A percentile compares a stretch with the other conserved stretches of the same genome.
phyloP scores from a whole-genome alignment of 2,797 vertebrate genomes.

The Spondyliosoma cantharus region DNA sequence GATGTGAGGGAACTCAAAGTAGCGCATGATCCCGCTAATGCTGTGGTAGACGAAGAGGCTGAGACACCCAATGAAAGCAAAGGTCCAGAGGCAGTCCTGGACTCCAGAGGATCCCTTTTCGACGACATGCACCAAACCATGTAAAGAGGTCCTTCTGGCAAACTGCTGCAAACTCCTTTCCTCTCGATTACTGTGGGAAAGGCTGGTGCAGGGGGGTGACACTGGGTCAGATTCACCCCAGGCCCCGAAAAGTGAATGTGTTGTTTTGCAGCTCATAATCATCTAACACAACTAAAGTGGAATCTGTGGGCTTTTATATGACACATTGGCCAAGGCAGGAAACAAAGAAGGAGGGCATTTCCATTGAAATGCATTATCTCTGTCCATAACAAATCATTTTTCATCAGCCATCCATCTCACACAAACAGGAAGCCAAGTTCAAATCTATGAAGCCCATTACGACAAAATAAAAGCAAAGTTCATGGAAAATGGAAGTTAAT shows the following conservation, averaged over 20 bases:
- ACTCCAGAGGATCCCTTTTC: conserved; percentile 36
- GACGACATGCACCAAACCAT: conserved; percentile 43
- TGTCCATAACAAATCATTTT: conserved; percentile 60
- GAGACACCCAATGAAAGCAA: conserved; percentile 43
- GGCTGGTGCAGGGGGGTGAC: not conserved
- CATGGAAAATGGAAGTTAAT: conserved; percentile 68
- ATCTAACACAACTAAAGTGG: conserved; percentile 35
- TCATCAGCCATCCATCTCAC: conserved; percentile 58
- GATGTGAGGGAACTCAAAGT: conserved; percentile 55
- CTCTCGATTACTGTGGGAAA: conserved; percentile 16
- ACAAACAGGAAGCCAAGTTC: conserved; percentile 61
- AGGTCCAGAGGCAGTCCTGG: conserved; percentile 37
- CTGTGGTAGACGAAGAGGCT: conserved; percentile 42
- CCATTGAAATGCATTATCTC: conserved; percentile 52
- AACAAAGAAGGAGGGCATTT: conserved; percentile 46
- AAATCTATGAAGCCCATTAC: conserved; percentile 52
- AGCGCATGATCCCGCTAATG: conserved; percentile 20
- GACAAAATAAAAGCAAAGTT: conserved; percentile 68
- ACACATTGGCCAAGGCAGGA: conserved; percentile 27
- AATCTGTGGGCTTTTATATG: conserved; percentile 44
- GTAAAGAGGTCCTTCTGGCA: conserved; percentile 41
- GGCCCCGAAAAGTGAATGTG: conserved; percentile 20
- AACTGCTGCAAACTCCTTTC: conserved; percentile 38
- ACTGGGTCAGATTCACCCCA: conserved; percentile 31
- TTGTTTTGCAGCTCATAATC: conserved; percentile 49